phyloP scores from a whole-genome alignment of 2,888 invertebrate genomes.

The Troides helena region DNA sequence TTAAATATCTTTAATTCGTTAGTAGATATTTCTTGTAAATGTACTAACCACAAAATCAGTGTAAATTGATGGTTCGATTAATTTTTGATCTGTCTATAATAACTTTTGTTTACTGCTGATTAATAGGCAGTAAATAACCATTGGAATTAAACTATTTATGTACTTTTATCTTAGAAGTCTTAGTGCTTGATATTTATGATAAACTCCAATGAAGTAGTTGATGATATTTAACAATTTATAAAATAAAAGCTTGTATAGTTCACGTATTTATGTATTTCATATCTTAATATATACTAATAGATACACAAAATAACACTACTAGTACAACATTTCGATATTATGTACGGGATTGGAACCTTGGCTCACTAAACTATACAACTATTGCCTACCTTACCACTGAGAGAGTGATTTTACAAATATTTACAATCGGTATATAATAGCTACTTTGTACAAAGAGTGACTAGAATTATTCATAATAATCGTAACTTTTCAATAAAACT shows the following conservation, averaged over 20 bases:
- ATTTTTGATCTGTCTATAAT: no score
- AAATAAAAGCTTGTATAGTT: slow-evolving; percentile 20
- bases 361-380: slow-evolving; percentile 33
- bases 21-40: no score
- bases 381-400: slow-evolving; percentile 43
- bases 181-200: background rate
- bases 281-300: slow-evolving; percentile 41
- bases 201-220: background rate
- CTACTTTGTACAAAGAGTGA: slow-evolving; percentile 76
- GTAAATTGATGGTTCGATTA: no score
- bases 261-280: slow-evolving; percentile 44
- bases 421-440: slow-evolving; percentile 40
- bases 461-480: slow-evolving; percentile 54
- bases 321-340: slow-evolving; percentile 43
- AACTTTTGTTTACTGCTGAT: no score
- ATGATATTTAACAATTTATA: background rate
- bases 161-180: no score
- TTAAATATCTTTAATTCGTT: no score
- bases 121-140: no score
- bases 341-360: slow-evolving; percentile 7
- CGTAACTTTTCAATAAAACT: slow-evolving; percentile 36
- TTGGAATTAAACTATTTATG: no score
- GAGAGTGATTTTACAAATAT: slow-evolving; percentile 43
- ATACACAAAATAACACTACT: slow-evolving; percentile 74
- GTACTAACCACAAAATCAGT: no score